A percentile compares a stretch with the other conserved stretches of the same genome.
Evolutionary conservation across 2,113 vertebrate genomes (phyloP).

Genomic region (Chionis minor): DNA sequence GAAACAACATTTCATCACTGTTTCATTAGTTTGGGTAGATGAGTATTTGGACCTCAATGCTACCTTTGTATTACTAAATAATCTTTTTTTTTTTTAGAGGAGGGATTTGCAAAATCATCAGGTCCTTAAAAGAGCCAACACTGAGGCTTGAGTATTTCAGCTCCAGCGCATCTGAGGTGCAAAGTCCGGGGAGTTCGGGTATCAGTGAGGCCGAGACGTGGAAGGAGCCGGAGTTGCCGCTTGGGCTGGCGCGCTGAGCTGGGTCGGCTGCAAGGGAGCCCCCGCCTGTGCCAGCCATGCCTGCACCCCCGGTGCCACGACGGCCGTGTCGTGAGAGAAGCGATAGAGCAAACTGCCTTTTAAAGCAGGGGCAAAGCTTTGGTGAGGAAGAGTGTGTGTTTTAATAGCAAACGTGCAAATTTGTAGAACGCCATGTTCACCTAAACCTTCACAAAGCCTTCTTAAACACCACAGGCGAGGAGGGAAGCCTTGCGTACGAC

Average conservation of each 20-base stretch:
- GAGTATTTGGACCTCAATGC: slow-evolving; percentile 71
- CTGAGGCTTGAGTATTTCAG: background rate
- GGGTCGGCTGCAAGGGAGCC: background rate
- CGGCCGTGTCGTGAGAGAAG: background rate
- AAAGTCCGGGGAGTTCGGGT: background rate
- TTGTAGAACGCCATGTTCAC: background rate
- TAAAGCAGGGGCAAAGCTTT: accelerated
- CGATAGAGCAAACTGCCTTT: background rate
- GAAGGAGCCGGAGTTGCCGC: background rate
- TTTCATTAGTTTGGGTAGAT: slow-evolving; percentile 67
- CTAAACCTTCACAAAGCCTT: background rate
- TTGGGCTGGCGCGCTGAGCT: background rate
- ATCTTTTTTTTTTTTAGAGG: background rate
- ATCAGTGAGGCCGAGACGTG: background rate
- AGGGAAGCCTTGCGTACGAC: background rate
- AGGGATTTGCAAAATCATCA: background rate
- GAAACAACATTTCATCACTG: slow-evolving; percentile 74
- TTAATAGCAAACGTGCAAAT: background rate
- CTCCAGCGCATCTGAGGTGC: background rate
- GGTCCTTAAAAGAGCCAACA: background rate
- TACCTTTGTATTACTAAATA: slow-evolving; percentile 72
- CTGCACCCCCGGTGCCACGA: background rate
- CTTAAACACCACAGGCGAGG: background rate
- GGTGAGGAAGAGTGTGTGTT: background rate
- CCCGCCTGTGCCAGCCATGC: accelerated